Base-by-base conservation (phyloP, 2,888 invertebrate species). In the Agriopis marginaria region DNA sequence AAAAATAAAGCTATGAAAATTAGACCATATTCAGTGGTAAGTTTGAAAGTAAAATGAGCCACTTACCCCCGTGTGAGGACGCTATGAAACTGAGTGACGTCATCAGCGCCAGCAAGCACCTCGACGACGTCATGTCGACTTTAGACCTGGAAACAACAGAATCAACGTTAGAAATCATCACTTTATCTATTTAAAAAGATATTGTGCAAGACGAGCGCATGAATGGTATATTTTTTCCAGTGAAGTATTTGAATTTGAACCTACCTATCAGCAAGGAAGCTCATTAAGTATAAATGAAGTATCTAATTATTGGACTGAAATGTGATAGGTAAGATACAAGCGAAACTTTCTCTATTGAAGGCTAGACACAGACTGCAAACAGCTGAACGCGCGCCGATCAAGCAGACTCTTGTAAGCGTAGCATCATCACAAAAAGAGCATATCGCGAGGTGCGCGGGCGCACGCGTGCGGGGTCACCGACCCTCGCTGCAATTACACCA, bases 71-170 rank as follows among this genome's bases (percentile, higher is more conserved):
- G 56, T 73, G 77, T 71, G 83, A 80, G 17, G 76, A 61, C n/a
- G 84, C 74, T 23, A 82, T 66, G 55, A 87, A 55, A 66, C 75
- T 71, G 62, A 86, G 76, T 53, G 78, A 77, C 17, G 82, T 83
- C 54, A 87, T 50, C 75, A 88, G 79, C 75, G 82, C 68, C 66
- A 83, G 66, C 71, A 76, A 61, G 59, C 74, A 70, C 70, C 74
- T 77, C 63, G 83, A 82, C 85, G 87, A 86, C 83, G 79, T 79
- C 91, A 87, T 88, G 84, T 77, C 88, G 88, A 87, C 85, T 82
- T 77, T 83, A 66, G 80, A 85, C 80, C 87, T 87, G 82, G 7
- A 32, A 84, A 86, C 83, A 83, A 85, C 23, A 60, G 50, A 72
- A 11, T 62, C 3, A 17, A 10, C 7, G 45, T 44, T 39, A 44